A percentile compares a stretch with the other conserved stretches of the same genome.
Evolutionary conservation across 2,113 vertebrate species (phyloP).

Genomic region (Zosterops borbonicus): DNA sequence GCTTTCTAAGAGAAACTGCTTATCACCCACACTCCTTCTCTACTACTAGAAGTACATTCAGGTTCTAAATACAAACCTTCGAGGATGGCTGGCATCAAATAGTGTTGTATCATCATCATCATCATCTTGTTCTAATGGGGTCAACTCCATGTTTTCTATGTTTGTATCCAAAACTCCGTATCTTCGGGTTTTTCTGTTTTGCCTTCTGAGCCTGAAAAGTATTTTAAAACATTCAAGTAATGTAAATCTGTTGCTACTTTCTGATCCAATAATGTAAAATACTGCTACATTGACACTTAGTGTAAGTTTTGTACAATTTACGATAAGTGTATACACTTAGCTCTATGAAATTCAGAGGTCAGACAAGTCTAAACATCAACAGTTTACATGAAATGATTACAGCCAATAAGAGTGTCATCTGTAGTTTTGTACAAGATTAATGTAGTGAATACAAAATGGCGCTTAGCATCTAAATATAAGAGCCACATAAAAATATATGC

Average conservation of each 20-base stretch:
- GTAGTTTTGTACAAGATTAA: not conserved
- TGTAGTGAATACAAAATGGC: not conserved
- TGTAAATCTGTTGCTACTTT: not conserved
- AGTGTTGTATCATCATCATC: conserved; percentile 80
- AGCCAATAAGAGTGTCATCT: not conserved
- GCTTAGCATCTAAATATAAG: not conserved
- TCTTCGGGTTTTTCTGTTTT: conserved; percentile 76
- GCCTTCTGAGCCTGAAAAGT: conserved; percentile 75
- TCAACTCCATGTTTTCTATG: conserved; percentile 82
- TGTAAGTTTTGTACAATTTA: not conserved
- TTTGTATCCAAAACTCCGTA: conserved; percentile 81
- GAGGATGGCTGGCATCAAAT: conserved; percentile 78
- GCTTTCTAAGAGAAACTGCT: conserved; percentile 8
- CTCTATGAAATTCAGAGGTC: not conserved
- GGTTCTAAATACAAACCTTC: conserved; percentile 67
- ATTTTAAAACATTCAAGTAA: not conserved
- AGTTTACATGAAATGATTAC: not conserved
- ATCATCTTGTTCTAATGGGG: conserved; percentile 80
- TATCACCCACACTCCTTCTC: not conserved
- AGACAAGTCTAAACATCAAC: not conserved
- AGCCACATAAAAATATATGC: not conserved
- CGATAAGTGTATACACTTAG: not conserved
- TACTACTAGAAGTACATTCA: not conserved
- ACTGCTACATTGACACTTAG: not conserved
- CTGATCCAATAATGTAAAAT: not conserved